phyloP scores from a whole-genome alignment of 2,797 vertebrate species.

The Salmo trutta region DNA sequence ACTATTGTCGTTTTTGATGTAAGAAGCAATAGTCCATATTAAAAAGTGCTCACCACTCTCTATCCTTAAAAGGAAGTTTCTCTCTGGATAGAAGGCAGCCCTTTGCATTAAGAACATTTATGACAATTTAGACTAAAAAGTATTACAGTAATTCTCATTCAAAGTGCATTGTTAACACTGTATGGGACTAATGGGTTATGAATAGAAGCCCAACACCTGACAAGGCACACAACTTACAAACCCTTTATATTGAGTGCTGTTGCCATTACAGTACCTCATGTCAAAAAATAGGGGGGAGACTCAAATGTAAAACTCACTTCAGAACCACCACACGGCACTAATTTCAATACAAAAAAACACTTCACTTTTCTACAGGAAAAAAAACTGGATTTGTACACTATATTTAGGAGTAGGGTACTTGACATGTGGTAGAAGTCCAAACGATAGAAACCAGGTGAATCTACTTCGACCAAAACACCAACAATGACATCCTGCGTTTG shows the following conservation, averaged over 20 bases:
- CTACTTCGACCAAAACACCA: background rate
- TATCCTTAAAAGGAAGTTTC: slow-evolving; percentile 5
- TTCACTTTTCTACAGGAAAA: background rate
- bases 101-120: background rate
- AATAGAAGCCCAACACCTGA: slow-evolving; percentile 12
- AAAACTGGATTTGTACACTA: background rate
- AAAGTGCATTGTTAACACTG: background rate
- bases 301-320: background rate
- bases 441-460: background rate
- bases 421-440: background rate
- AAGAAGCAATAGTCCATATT: background rate
- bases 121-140: background rate
- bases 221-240: slow-evolving; percentile 57
- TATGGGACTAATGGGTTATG: background rate
- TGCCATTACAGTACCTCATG: background rate
- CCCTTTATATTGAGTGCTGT: slow-evolving; percentile 17
- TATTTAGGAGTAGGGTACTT: background rate
- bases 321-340: background rate
- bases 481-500: too few species aligned
- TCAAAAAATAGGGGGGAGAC: background rate
- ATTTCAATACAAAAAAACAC: background rate
- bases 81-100: slow-evolving; percentile 6
- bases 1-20: background rate
- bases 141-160: background rate
- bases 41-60: background rate